Evolutionary conservation across 1,140 invertebrate species (phyloP).

Genomic region (Drosophila bocqueti): DNA sequence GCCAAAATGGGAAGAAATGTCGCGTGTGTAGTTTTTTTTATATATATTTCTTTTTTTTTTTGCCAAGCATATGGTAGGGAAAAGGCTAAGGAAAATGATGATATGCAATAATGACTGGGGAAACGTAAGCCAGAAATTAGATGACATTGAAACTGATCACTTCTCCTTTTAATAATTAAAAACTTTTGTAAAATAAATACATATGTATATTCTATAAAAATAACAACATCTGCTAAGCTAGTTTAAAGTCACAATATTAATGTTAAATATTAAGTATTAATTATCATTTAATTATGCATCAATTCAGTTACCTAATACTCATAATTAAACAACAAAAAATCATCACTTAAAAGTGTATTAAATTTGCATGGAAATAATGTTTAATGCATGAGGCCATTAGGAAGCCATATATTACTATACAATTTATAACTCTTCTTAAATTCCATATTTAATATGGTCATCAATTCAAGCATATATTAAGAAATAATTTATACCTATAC

Average conservation of each 20-base stretch:
- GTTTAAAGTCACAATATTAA: not conserved
- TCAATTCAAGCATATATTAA: constrained; percentile 10
- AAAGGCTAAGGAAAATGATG: not conserved
- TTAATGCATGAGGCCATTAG: constrained; percentile 16
- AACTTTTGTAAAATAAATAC: not conserved
- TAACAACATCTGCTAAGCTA: not conserved
- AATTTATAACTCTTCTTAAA: constrained; percentile 9
- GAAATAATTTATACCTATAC: not conserved
- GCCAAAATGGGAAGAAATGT: constrained; percentile 31
- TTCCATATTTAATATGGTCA: constrained; percentile 2
- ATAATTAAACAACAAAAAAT: not conserved
- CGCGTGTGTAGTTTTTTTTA: constrained; percentile 50
- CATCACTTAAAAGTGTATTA: constrained; percentile 4
- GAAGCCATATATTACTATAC: not conserved
- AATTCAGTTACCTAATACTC: not conserved
- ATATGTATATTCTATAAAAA: not conserved
- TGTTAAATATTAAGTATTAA: not conserved
- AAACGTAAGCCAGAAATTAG: not conserved
- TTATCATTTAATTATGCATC: not conserved
- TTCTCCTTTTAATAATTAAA: too few species aligned
- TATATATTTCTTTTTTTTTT: not conserved
- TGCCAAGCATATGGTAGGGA: constrained; percentile 15
- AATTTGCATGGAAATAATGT: constrained; percentile 7
- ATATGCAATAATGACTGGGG: not conserved
- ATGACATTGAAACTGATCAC: not conserved